Evolutionary conservation across 2,113 vertebrate genomes (phyloP), one percentile per base, ranked within the genome.

Genomic region (Chamaetylas fuelleborni): DNA sequence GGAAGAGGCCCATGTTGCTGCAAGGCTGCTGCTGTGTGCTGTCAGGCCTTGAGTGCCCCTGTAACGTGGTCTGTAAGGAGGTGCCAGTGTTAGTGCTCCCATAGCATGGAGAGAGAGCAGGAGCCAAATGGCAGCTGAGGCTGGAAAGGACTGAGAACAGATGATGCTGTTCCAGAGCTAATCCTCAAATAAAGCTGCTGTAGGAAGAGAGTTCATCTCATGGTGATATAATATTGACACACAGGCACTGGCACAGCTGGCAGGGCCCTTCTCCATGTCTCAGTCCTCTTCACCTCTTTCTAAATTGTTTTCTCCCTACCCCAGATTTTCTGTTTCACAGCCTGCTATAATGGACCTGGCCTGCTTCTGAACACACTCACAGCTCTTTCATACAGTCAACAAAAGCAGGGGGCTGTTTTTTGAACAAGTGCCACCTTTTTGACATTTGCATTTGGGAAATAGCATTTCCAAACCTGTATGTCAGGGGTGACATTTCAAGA

Each of bases 11-110:
- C 14, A 1, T 11, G 5, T 31, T 74, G 26, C 51, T 36, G 45
- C 34, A 67, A 60, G 43, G 43, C 62, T 11, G 11, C 26, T 64
- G 64, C 1, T 12, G 2, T 11, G 25, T 15, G 28, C 50, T 83
- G 23, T 38, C 1, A 2, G 58, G 38, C 53, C 51, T 40, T 66
- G 58, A 25, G 4, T 12, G 18, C 9, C 58, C 22, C 51, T 36
- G 11, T 18, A 33, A 28, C 2, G 0, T 1, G 36, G 43, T 36
- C 69, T 71, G 2, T 34, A 18, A 50, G 0, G 28, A 71, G 53
- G 60, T 6, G 1, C 60, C 40, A 17, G 33, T 5, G 22, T 42
- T 12, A 45, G 29, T 23, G 76, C 64, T 66, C 61, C 67, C 57
- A 4, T 4, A 22, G 25, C 4, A 1, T 6, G 19, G 43, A 25